These are phyloP conservation scores for Drosophila colorata DNA, from an alignment of 2,888 invertebrate genomes.

Conservation along the genomic window DNA sequence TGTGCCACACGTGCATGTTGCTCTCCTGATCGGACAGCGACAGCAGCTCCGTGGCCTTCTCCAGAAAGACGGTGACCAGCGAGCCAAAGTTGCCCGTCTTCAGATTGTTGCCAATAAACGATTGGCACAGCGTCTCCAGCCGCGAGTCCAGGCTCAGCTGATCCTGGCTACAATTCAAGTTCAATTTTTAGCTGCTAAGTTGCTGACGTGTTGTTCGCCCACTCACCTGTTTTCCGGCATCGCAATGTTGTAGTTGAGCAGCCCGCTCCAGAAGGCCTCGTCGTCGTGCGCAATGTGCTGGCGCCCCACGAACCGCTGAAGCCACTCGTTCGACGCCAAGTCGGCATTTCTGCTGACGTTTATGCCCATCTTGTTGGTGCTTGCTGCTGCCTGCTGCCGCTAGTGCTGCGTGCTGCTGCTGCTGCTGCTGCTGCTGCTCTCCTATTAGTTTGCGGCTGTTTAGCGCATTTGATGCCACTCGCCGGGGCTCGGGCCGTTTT, in stretches of 20 bases:
- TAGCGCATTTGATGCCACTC: constrained; percentile 45
- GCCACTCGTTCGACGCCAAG: constrained; percentile 92
- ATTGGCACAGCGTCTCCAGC: constrained; percentile 90
- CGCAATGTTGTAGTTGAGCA: constrained; percentile 95
- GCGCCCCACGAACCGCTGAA: constrained; percentile 91
- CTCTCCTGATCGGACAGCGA: constrained; percentile 94
- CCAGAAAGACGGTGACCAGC: constrained; percentile 93
- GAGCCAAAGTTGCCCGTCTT: constrained; percentile 96
- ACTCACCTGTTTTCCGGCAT: constrained; percentile 91
- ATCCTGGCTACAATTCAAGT: constrained; percentile 88
- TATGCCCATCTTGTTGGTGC: constrained; percentile 89
- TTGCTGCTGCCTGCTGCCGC: constrained; percentile 11
- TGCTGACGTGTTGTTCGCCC: constrained; percentile 27
- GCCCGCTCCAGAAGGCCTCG: constrained; percentile 97
- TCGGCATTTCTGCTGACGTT: constrained; percentile 92
- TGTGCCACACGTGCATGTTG: constrained; percentile 94
- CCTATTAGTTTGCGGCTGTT: constrained; percentile 1
- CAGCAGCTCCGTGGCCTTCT: constrained; percentile 92
- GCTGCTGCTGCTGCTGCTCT: constrained; percentile 28
- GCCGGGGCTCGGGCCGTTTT: constrained; percentile 34
- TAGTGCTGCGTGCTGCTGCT: constrained; percentile 19
- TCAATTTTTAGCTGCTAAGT: neutral
- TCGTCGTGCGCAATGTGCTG: constrained; percentile 92
- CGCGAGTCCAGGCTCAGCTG: constrained; percentile 93
- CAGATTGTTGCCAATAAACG: constrained; percentile 93